These are phyloP conservation scores for Athetis lepigone DNA, from an alignment of 2,888 invertebrate species.

Conservation along the genomic window DNA sequence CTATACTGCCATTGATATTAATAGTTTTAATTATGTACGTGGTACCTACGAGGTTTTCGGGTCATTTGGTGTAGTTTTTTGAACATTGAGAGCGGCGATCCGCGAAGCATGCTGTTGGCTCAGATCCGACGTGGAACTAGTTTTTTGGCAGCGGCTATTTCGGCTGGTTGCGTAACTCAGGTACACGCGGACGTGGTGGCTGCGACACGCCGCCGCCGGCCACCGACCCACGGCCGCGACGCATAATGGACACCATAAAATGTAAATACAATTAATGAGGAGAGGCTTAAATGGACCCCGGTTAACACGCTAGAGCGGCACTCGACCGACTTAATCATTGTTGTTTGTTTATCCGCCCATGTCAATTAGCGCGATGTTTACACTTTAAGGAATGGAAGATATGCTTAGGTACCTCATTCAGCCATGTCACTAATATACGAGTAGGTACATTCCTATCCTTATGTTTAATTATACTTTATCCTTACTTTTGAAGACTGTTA, in stretches of 20 bases:
- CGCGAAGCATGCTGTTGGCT: slow-evolving; percentile 65
- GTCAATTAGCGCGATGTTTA: slow-evolving; percentile 40
- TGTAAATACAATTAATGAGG: slow-evolving; percentile 84
- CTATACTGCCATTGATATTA: slow-evolving; percentile 15
- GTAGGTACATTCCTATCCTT: background rate
- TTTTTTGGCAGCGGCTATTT: slow-evolving; percentile 87
- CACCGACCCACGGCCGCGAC: slow-evolving; percentile 77
- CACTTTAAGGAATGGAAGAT: slow-evolving; percentile 12
- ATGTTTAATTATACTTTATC: background rate
- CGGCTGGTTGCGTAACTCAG: slow-evolving; percentile 83
- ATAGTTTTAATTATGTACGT: slow-evolving; percentile 10
- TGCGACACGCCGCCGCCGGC: slow-evolving; percentile 73
- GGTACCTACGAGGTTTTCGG: slow-evolving; percentile 34
- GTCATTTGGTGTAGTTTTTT: slow-evolving; percentile 28
- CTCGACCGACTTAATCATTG: slow-evolving; percentile 41
- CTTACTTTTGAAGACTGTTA: too few species aligned
- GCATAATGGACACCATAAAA: slow-evolving; percentile 81
- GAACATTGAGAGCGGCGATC: slow-evolving; percentile 31
- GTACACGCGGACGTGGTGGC: slow-evolving; percentile 63
- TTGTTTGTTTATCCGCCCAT: slow-evolving; percentile 47
- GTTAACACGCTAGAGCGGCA: slow-evolving; percentile 41
- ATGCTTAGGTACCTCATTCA: background rate
- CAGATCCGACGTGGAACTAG: slow-evolving; percentile 83
- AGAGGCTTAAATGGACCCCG: slow-evolving; percentile 71
- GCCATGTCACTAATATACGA: background rate